Evolutionary conservation across 2,113 vertebrate genomes (phyloP), one percentile per base, ranked within the genome.

Genomic region (Argyrosomus japonicus): DNA sequence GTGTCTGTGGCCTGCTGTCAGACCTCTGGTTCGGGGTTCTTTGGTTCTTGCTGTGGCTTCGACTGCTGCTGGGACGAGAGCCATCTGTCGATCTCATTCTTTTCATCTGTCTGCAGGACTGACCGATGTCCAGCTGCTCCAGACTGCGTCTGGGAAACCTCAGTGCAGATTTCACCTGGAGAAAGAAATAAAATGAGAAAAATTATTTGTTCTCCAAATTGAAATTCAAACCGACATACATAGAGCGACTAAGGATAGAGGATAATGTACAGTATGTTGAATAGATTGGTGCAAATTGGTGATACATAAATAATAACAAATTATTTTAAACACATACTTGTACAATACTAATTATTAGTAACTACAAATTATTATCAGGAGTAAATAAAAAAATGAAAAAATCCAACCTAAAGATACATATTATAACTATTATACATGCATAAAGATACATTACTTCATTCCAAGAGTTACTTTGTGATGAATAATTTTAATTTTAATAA

Each of bases 121-220:
- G 81, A 5, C 68, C 47, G 5, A 94, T 78, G 21, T 93, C 86
- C 57, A 88, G 79, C 68, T 83, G 87, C 65, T 91, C 95, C 74
- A 87, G 29, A 68, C 78, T 87, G 50, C 77, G 25, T 58, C 90
- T 93, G 3, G 97, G 97, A 67, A 97, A 93, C 85, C 93, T 94
- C 81, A 99, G 90, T 68, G 97, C 96, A 73, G 98, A 98, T 82
- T 96, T 99, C 67, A 98, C 79, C 98, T 99, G 72, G 0, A 60
- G 48, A 63, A 13, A 18, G 48, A 40, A 27, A 65, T 36, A 64
- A 27, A 56, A 18, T 6, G 23, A 45, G 11, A 23, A 57, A 18
- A 65, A 43, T 18, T 19, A 48, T 27, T 36, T 36, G 5, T 15
- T 48, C 47, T 51, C 8, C 3, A 11, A 15, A 27, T 1, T 9